phyloP scores from a whole-genome alignment of 2,113 vertebrate species.

The Otis tarda region DNA sequence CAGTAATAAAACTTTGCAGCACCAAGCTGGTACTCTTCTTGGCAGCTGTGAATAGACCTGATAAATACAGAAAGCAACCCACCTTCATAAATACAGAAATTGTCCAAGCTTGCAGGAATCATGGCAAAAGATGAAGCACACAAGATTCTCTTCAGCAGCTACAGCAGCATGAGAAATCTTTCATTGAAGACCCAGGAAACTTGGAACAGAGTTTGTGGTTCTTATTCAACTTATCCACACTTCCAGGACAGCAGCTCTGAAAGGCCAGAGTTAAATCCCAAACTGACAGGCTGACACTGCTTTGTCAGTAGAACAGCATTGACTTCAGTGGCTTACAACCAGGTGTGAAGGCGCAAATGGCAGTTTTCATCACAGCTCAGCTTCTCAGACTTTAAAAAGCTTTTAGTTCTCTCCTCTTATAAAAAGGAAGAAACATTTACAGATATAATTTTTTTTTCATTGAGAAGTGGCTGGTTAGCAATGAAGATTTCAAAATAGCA shows the following conservation, averaged over 20 bases:
- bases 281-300: neutral
- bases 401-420: neutral
- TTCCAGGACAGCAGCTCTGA: conserved; percentile 3
- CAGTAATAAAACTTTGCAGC: neutral
- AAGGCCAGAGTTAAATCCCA: neutral
- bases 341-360: conserved; percentile 41
- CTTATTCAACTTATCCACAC: conserved; percentile 3
- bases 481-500: neutral
- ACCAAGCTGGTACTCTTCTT: neutral
- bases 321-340: neutral
- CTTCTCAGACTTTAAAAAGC: neutral
- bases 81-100: neutral
- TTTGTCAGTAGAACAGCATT: conserved; percentile 5
- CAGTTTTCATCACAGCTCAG: neutral
- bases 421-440: neutral
- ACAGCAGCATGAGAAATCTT: neutral
- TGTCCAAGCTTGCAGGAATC: neutral
- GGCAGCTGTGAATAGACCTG: neutral
- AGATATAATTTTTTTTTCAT: neutral
- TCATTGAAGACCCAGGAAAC: neutral
- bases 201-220: neutral
- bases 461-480: neutral
- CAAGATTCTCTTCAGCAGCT: neutral
- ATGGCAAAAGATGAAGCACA: neutral
- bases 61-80: neutral